Percentiles rank a stretch among this genome's conserved stretches.
These are phyloP conservation scores for Gerosis bhagava DNA, from an alignment of 2,888 invertebrate species.

Conservation along the genomic window DNA sequence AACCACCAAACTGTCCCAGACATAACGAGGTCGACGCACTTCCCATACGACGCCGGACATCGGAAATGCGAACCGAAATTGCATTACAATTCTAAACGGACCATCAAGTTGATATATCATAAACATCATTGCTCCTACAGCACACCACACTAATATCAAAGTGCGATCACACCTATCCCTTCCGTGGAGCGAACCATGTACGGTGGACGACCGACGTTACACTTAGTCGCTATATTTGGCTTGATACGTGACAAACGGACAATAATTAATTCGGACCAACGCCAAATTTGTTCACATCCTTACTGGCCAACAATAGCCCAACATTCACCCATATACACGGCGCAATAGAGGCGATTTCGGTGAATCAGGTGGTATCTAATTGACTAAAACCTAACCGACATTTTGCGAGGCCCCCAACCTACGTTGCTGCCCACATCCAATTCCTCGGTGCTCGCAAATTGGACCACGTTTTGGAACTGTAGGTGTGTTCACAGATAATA, in stretches of 20 bases:
- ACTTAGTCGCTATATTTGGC: slow-evolving; percentile 67
- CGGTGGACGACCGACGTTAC: slow-evolving; percentile 53
- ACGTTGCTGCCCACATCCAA: slow-evolving; percentile 76
- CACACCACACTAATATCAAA: slow-evolving; percentile 39
- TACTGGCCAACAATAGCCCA: slow-evolving; percentile 35
- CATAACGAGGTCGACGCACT: slow-evolving; percentile 52
- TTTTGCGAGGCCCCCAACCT: slow-evolving; percentile 74
- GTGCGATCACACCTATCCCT: slow-evolving; percentile 74
- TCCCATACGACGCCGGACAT: slow-evolving; percentile 46
- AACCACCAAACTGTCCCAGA: slow-evolving; percentile 10
- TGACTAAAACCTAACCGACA: slow-evolving; percentile 63
- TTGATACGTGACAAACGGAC: slow-evolving; percentile 70
- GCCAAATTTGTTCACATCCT: slow-evolving; percentile 64
- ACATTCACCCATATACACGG: slow-evolving; percentile 56
- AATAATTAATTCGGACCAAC: slow-evolving; percentile 70
- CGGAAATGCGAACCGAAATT: slow-evolving; percentile 66
- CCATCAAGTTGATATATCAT: slow-evolving; percentile 26
- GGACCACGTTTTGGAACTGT: slow-evolving; percentile 49
- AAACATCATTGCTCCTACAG: too few relatives aligned
- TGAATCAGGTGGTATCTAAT: slow-evolving; percentile 43
- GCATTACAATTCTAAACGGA: slow-evolving; percentile 59
- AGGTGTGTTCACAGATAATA: background rate
- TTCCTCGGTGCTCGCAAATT: slow-evolving; percentile 61
- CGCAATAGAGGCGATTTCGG: slow-evolving; percentile 54
- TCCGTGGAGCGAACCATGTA: slow-evolving; percentile 66